Conservation (phyloP, 2,113 vertebrate species). For the Lophura nycthemera region DNA sequence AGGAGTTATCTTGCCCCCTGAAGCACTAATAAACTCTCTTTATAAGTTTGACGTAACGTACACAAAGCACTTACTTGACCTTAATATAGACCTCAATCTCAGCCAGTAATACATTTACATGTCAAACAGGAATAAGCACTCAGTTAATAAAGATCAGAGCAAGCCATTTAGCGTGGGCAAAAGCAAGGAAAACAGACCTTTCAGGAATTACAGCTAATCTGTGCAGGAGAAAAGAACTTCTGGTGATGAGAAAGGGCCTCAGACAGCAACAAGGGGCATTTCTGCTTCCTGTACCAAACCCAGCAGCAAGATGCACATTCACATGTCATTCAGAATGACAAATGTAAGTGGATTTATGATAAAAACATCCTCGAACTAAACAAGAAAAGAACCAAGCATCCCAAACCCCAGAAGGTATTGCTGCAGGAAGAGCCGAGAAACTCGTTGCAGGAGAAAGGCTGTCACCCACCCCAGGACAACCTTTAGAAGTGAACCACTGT, state of each 20-base stretch:
- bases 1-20: background rate
- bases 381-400: background rate
- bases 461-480: background rate
- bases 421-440: background rate
- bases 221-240: background rate
- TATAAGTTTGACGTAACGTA: rapidly evolving
- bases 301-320: background rate
- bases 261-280: rapidly evolving
- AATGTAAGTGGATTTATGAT: background rate
- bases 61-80: background rate
- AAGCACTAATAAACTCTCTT: background rate
- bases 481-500: background rate
- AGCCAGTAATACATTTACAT: background rate
- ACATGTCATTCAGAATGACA: background rate
- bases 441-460: background rate
- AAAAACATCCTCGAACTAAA: background rate
- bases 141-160: background rate
- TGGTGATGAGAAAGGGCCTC: background rate
- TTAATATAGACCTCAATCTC: background rate
- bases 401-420: background rate
- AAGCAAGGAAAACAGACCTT: background rate
- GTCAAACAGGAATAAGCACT: background rate
- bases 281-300: background rate
- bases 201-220: background rate
- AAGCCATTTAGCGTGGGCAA: background rate